Base-by-base conservation (phyloP, 2,888 invertebrate species). In the Drosophila algonquin region DNA sequence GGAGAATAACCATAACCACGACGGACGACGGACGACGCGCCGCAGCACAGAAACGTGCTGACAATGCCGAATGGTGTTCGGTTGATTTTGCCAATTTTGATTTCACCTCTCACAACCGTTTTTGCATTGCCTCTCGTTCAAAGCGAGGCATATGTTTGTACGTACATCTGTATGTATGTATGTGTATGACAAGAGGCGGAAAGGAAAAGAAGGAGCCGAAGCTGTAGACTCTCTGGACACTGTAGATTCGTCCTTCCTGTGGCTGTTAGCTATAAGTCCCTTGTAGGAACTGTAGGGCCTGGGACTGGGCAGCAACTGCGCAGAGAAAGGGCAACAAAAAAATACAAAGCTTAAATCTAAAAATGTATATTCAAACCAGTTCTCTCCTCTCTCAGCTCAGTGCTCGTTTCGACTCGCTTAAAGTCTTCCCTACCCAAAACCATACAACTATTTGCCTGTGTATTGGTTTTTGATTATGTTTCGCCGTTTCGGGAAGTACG, bases 31-130 rank as follows among this genome's bases (percentile, higher is more conserved):
- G 21, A 61, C 47, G 46, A 24, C 56, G 61, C 21, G 51, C 57
- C 51, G 44, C n/a, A n/a, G n/a, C n/a, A n/a, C n/a, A 69, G 45
- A 67, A 68, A 67, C 69, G 69, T 68, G 67, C 67, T 67, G 67
- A 67, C 67, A 69, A 57, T 57, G 45, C 57, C n/a, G 45, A 68
- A 57, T 35, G 35, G 30, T 44, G 40, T 5, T 24, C 18, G n/a
- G 67, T 45, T 32, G 44, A 45, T 67, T 67, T 64, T 40, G 52
- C 53, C 16, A 54, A 50, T 44, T 50, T 50, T 46, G 68, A 10
- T 35, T 51, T 32, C 44, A 56, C 45, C 65, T n/a, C 27, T 57
- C 21, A 24, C 45, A 44, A 14, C 18, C 21, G 40, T 35, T 47
- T 57, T 58, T 68, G 46, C 27, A 21, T 52, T 51, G 46, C n/a